Base-by-base conservation (phyloP, 2,888 invertebrate genomes). In the Eueremaeus valkanovi region DNA sequence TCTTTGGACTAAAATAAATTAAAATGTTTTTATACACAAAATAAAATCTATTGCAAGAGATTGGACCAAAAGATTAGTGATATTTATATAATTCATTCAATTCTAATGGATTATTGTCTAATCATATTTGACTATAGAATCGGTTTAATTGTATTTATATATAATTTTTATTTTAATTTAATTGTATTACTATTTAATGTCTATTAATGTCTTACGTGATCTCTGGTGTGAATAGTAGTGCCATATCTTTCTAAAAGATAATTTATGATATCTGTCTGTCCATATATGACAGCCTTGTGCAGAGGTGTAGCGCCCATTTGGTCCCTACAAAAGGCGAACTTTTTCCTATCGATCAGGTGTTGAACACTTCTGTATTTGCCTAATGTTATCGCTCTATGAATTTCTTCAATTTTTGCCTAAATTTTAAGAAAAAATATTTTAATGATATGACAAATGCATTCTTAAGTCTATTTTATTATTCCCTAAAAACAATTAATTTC, bases 381-480 rank as follows among this genome's bases (percentile, higher is more conserved):
- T 80, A 91, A 90, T 80, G 89, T 88, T 27, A 94, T 91, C 42
- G 94, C 92, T 80, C 89, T 85, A 83, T 95, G 95, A 36, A 95
- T 93, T 77, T 90, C 88, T 78, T 91, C 90, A 79, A 95, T 95
- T 88, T 95, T 95, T 80, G 89, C 88, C 94, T 95, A 81, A 93
- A 95, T 81, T 24, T 83, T 82, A 73, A 16, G 49, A 36, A 18
- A 74, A 45, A 42, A n/a, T n/a, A n/a, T n/a, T n/a, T n/a, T n/a
- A n/a, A n/a, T n/a, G n/a, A n/a, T n/a, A n/a, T n/a, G n/a, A n/a
- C n/a, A n/a, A n/a, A n/a, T n/a, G n/a, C n/a, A n/a, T n/a, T n/a
- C n/a, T n/a, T n/a, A n/a, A n/a, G n/a, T n/a, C n/a, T n/a, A n/a
- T n/a, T n/a, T n/a, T n/a, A n/a, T 36, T 36, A 36, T 8, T 8